phyloP scores from a whole-genome alignment of 2,113 vertebrate species.

The Gopherus evgoodei region DNA sequence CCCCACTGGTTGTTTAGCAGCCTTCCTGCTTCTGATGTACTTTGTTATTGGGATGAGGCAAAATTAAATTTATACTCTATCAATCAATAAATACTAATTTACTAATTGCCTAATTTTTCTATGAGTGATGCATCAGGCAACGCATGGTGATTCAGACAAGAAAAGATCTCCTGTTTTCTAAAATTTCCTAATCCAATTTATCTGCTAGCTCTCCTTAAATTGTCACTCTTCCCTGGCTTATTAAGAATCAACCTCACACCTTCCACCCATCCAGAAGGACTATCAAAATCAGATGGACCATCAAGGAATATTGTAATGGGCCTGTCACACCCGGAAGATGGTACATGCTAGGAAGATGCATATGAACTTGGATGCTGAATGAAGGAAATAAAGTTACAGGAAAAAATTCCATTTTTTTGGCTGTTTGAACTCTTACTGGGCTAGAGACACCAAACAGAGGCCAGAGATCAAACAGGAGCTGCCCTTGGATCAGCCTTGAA shows the following conservation, averaged over 20 bases:
- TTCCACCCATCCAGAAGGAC: neutral
- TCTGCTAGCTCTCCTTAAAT: neutral
- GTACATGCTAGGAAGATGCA: neutral
- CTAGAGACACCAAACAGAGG: neutral
- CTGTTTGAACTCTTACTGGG: neutral
- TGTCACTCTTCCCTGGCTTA: neutral
- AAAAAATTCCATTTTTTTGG: neutral
- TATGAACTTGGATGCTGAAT: no score
- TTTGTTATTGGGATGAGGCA: neutral
- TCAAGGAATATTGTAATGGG: neutral
- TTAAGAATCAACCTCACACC: neutral
- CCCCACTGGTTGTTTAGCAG: no score
- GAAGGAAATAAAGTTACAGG: neutral
- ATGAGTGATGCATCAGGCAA: neutral
- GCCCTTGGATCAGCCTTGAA: no score
- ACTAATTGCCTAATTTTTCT: neutral
- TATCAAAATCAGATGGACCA: neutral
- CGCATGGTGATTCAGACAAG: neutral
- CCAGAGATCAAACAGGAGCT: neutral
- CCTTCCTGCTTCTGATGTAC: no score
- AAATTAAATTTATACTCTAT: neutral
- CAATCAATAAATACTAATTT: neutral
- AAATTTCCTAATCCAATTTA: neutral
- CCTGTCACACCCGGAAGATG: neutral
- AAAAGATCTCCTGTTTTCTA: neutral